These are phyloP conservation scores for Glaucomys volans DNA, from an alignment of 2,113 vertebrate species.

Conservation along the genomic window DNA sequence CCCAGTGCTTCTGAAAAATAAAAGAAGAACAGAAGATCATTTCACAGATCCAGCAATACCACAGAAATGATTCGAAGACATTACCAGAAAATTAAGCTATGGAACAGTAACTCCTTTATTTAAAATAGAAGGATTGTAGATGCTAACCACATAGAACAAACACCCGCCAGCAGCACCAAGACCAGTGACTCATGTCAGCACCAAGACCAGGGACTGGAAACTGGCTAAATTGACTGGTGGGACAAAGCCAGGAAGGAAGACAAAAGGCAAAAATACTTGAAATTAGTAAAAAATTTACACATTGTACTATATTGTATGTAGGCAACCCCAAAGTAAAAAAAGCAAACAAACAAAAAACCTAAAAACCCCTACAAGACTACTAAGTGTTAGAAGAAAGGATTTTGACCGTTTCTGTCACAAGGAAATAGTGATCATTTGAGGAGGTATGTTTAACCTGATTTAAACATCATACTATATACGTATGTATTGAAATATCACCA, in stretches of 20 bases:
- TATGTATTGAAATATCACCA: too few species aligned
- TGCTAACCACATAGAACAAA: neutral
- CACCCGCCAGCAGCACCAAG: neutral
- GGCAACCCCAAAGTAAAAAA: neutral
- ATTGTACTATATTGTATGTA: neutral
- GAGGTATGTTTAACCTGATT: too few species aligned
- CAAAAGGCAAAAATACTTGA: neutral
- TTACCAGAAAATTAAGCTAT: neutral
- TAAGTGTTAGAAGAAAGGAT: too few species aligned
- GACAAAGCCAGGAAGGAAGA: neutral
- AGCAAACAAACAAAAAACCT: too few species aligned
- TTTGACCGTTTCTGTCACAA: too few species aligned
- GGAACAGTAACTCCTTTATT: neutral
- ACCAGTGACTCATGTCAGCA: neutral
- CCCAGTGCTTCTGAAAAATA: neutral
- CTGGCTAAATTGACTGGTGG: neutral
- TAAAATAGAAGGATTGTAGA: neutral
- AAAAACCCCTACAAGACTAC: too few species aligned
- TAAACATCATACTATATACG: too few species aligned
- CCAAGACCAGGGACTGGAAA: neutral
- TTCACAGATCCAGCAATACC: too few species aligned
- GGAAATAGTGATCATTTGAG: too few species aligned
- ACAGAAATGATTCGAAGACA: neutral
- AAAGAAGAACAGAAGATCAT: neutral
- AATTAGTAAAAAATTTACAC: neutral